phyloP scores from a whole-genome alignment of 1,140 invertebrate species.

The Lepidurus couesii region DNA sequence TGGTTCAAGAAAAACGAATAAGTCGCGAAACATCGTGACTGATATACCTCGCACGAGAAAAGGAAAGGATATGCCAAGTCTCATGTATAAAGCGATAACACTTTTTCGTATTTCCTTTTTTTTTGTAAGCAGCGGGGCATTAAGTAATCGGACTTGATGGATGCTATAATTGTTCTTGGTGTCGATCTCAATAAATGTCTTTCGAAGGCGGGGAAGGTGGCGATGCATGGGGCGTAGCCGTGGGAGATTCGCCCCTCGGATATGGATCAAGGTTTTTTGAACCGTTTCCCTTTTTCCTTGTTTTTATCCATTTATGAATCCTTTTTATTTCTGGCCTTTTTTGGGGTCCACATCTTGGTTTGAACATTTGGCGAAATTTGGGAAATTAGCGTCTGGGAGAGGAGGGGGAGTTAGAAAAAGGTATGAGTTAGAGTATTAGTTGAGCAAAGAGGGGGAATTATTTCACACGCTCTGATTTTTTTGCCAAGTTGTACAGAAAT shows the following conservation, averaged over 20 bases:
- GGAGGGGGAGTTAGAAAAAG: too few relatives aligned
- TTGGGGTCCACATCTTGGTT: background rate
- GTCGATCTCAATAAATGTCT: background rate
- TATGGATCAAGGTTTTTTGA: slow-evolving; percentile 1
- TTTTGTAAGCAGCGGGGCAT: background rate
- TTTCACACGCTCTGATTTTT: too few relatives aligned
- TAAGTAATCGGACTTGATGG: background rate
- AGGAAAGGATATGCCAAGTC: background rate
- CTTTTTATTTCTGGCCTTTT: background rate
- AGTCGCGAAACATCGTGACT: background rate
- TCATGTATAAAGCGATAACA: background rate
- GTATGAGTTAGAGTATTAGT: too few relatives aligned
- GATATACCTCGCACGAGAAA: background rate
- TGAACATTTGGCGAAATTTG: background rate
- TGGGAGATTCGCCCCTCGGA: background rate
- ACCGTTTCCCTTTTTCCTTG: background rate
- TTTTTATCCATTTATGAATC: background rate
- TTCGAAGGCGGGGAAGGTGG: background rate
- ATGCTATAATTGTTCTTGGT: background rate
- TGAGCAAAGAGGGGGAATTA: too few relatives aligned
- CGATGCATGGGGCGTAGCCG: slow-evolving; percentile 16
- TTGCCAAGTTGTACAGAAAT: too few relatives aligned
- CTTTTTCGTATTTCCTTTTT: background rate
- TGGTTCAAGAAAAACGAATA: too few relatives aligned
- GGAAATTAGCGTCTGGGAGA: too few relatives aligned